Evolutionary conservation across 2,888 invertebrate species (phyloP).

Genomic region (Sipunculus nudus): DNA sequence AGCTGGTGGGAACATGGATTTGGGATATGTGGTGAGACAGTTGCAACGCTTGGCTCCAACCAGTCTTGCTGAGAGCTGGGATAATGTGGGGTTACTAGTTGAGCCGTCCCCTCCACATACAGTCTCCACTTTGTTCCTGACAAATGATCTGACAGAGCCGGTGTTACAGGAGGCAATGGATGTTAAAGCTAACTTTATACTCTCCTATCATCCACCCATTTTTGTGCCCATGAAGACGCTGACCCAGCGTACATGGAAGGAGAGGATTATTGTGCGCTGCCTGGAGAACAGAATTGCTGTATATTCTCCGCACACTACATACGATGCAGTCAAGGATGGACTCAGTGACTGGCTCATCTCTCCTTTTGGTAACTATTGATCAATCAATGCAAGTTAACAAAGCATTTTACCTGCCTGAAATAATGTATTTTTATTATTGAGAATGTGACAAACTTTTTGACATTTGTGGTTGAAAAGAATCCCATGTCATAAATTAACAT

Average conservation of each 20-base stretch:
- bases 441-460: too few species aligned
- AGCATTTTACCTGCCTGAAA: too few species aligned
- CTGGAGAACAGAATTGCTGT: conserved; percentile 86
- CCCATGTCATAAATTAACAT: too few species aligned
- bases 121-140: conserved; percentile 76
- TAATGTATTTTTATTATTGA: too few species aligned
- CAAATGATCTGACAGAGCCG: conserved; percentile 90
- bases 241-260: conserved; percentile 75
- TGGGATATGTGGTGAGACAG: conserved; percentile 37
- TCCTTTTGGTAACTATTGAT: conserved; percentile 70
- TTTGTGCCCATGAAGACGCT: conserved; percentile 85
- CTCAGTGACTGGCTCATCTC: conserved; percentile 93
- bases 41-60: conserved; percentile 51
- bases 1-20: conserved; percentile 15
- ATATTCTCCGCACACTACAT: conserved; percentile 92
- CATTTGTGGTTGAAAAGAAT: too few species aligned
- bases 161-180: conserved; percentile 81
- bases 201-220: conserved; percentile 96
- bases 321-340: conserved; percentile 84
- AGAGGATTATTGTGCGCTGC: conserved; percentile 81
- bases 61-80: conserved; percentile 82
- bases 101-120: conserved; percentile 75
- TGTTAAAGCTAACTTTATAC: conserved; percentile 78
- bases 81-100: conserved; percentile 91
- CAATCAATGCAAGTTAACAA: too few species aligned